phyloP scores from a whole-genome alignment of 2,888 invertebrate genomes.

The Spilarctia lutea region DNA sequence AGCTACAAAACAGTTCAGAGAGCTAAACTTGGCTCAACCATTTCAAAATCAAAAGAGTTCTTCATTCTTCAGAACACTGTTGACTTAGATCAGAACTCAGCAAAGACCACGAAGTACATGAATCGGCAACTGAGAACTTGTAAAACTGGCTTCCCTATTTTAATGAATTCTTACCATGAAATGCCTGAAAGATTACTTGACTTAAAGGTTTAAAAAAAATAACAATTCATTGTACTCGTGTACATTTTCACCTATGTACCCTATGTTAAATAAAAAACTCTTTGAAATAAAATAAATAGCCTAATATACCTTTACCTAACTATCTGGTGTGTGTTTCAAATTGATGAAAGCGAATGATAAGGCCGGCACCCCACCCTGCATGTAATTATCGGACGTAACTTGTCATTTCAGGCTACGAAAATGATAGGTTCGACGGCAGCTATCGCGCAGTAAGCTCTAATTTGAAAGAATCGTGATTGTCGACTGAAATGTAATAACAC shows the following conservation, averaged over 20 bases:
- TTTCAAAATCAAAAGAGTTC: neutral
- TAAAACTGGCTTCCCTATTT: too few relatives aligned
- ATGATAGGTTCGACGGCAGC: slow-evolving; percentile 69
- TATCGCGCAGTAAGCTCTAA: slow-evolving; percentile 56
- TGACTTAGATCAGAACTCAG: neutral
- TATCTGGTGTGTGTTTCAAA: slow-evolving; percentile 51
- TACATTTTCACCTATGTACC: too few relatives aligned
- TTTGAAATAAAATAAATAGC: neutral
- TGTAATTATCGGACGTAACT: slow-evolving; percentile 73
- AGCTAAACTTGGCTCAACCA: too few relatives aligned
- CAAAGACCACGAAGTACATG: neutral
- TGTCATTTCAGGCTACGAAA: slow-evolving; percentile 74
- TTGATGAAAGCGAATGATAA: slow-evolving; percentile 69
- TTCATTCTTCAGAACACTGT: neutral
- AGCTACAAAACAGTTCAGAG: too few relatives aligned
- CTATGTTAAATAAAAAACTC: neutral
- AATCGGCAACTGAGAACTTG: neutral
- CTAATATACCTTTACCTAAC: slow-evolving; percentile 39
- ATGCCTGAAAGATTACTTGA: too few relatives aligned
- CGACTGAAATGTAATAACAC: slow-evolving; percentile 46
- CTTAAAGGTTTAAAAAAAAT: too few relatives aligned
- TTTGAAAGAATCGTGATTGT: slow-evolving; percentile 50
- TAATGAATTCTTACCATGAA: too few relatives aligned
- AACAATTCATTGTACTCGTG: too few relatives aligned
- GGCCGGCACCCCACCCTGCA: slow-evolving; percentile 54